Evolutionary conservation across 2,797 vertebrate genomes (phyloP).

Genomic region (Hemibagrus guttatus): DNA sequence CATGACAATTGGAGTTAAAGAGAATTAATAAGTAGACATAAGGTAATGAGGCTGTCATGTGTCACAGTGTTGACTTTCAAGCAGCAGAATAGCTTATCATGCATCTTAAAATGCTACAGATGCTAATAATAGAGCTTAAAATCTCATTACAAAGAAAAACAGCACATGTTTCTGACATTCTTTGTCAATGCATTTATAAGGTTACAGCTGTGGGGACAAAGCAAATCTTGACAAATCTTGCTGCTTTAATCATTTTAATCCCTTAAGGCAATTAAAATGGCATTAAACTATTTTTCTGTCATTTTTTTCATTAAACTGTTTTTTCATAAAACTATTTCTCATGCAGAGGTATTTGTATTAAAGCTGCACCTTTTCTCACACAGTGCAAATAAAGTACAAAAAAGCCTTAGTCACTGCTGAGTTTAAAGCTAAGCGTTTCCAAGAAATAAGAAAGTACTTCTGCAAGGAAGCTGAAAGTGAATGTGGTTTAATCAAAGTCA

Average conservation of each 20-base stretch:
- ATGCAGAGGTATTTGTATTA: background rate
- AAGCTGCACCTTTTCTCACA: background rate
- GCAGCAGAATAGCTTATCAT: background rate
- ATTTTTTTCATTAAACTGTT: background rate
- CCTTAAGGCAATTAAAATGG: background rate
- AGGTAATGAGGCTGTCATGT: no score
- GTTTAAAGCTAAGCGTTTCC: slow-evolving; percentile 14
- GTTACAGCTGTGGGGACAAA: no score
- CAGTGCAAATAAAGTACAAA: background rate
- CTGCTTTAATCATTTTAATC: background rate
- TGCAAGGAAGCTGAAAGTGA: slow-evolving; percentile 9
- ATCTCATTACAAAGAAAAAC: background rate
- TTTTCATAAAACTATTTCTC: background rate
- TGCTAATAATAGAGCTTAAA: background rate
- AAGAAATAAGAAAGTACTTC: background rate
- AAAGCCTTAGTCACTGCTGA: background rate
- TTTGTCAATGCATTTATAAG: background rate
- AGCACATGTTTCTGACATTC: background rate
- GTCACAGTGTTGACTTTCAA: background rate
- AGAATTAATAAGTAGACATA: no score
- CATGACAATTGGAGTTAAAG: no score
- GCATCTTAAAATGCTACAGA: background rate
- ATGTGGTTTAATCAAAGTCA: background rate
- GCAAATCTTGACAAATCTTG: background rate
- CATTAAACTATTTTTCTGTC: background rate